Percentiles rank a stretch among this genome's conserved stretches.
Conservation (phyloP, 1,140 invertebrate genomes). For the Trichonephila clavata region DNA sequence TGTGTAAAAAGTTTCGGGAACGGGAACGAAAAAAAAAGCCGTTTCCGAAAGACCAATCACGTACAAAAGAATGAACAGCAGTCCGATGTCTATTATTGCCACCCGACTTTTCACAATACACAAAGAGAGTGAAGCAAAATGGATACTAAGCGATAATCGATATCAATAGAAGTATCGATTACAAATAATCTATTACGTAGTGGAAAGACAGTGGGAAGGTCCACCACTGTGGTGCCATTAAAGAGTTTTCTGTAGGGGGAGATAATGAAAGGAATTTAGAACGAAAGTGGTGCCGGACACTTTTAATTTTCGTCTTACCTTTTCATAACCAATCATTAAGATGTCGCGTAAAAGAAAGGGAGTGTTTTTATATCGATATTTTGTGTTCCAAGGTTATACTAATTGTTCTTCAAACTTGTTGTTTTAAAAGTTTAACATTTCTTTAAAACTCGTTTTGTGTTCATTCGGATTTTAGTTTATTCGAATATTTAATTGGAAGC, state of each 20-base stretch:
- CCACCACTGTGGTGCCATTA: conserved; percentile 44
- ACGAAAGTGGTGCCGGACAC: conserved; percentile 22
- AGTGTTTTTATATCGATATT: background rate
- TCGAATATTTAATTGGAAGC: too few species aligned
- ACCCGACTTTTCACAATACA: conserved; percentile 54
- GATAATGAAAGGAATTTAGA: conserved; percentile 52
- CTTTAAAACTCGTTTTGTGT: too few species aligned
- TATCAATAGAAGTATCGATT: conserved; percentile 75
- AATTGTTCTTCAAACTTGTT: too few species aligned
- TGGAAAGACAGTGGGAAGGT: conserved; percentile 44
- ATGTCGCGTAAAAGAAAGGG: background rate
- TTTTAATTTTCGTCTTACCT: background rate
- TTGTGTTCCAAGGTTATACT: too few species aligned
- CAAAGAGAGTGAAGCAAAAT: conserved; percentile 32
- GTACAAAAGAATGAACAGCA: conserved; percentile 48
- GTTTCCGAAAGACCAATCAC: conserved; percentile 4
- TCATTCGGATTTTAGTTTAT: too few species aligned
- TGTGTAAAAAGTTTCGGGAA: conserved; percentile 8
- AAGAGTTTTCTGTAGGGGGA: conserved; percentile 51
- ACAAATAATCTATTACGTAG: conserved; percentile 67
- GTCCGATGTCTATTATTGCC: conserved; percentile 54
- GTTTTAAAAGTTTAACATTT: too few species aligned
- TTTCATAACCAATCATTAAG: background rate
- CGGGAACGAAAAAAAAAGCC: background rate
- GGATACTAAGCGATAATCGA: conserved; percentile 72